A percentile compares a stretch with the other conserved stretches of the same genome.
These are phyloP conservation scores for Hypocryptadius cinnamomeus DNA, from an alignment of 2,113 vertebrate genomes.

Conservation along the genomic window DNA sequence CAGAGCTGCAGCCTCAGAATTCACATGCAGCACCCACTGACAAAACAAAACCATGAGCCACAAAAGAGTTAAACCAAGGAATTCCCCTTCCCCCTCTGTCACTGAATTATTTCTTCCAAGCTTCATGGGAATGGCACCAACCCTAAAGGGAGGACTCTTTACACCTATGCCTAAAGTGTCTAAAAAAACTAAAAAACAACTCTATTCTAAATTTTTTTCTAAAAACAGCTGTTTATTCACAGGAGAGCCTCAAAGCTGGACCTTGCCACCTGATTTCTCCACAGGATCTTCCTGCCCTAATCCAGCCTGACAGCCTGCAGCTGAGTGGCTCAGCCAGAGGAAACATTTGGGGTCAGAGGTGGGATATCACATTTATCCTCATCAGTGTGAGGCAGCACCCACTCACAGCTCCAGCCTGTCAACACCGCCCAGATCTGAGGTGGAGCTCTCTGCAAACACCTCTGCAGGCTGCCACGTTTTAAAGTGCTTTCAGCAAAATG, in stretches of 20 bases:
- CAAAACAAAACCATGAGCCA: rapidly evolving
- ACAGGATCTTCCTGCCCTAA: not conserved
- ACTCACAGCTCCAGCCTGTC: constrained; percentile 20
- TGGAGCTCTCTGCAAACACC: not conserved
- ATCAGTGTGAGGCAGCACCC: not conserved
- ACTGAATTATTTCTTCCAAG: not conserved
- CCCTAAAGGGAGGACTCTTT: not conserved
- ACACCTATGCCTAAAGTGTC: not conserved
- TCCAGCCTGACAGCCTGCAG: not conserved
- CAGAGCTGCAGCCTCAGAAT: not conserved
- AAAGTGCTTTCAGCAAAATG: not conserved
- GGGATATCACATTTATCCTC: constrained; percentile 38
- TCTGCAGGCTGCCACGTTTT: not conserved
- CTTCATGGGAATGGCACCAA: not conserved
- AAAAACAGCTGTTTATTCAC: not conserved
- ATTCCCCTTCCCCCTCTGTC: not conserved
- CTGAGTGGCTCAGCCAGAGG: constrained; percentile 1
- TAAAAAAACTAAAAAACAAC: not conserved
- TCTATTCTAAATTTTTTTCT: not conserved
- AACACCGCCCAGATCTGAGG: not conserved
- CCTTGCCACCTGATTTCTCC: not conserved
- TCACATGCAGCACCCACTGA: not conserved
- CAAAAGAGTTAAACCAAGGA: not conserved
- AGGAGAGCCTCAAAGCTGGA: not conserved
- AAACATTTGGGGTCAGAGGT: not conserved